A percentile compares a stretch with the other conserved stretches of the same genome.
Conservation (phyloP, 2,888 invertebrate genomes). For the Aporophyla nigra region DNA sequence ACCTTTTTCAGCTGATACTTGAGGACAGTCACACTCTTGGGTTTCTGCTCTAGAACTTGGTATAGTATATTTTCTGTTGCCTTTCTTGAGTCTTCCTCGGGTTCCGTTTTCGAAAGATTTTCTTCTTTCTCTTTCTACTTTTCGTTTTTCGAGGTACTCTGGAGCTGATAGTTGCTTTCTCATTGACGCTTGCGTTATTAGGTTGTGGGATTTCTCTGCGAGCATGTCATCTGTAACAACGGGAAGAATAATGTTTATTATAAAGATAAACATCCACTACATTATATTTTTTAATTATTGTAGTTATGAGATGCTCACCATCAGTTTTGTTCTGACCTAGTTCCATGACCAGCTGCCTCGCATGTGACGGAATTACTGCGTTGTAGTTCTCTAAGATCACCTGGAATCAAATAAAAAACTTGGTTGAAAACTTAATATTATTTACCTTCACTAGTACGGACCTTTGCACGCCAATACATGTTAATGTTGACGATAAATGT, state of each 20-base stretch:
- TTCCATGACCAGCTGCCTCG: conserved; percentile 97
- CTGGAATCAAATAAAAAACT: conserved; percentile 79
- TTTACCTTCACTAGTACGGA: no score
- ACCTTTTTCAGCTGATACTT: conserved; percentile 85
- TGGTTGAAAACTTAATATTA: not conserved
- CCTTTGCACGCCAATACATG: not conserved
- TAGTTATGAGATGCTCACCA: conserved; percentile 84
- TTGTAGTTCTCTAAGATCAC: conserved; percentile 98
- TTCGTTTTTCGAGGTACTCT: conserved; percentile 96
- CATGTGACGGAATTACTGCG: conserved; percentile 98
- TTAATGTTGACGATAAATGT: not conserved
- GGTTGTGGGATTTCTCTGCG: conserved; percentile 91
- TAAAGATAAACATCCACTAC: not conserved
- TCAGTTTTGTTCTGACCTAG: conserved; percentile 95
- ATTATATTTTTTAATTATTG: not conserved
- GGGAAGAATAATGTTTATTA: not conserved
- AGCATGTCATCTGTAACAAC: conserved; percentile 91
- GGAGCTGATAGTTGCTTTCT: conserved; percentile 96
- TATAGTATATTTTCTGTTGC: conserved; percentile 85
- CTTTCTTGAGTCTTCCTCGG: conserved; percentile 91
- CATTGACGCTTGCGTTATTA: conserved; percentile 91
- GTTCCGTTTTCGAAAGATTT: conserved; percentile 92
- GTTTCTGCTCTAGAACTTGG: conserved; percentile 77
- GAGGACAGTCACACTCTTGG: conserved; percentile 84
- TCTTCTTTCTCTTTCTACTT: conserved; percentile 93